Percentiles rank a stretch among this genome's conserved stretches.
Evolutionary conservation across 2,113 vertebrate species (phyloP).

Genomic region (Nannospalax galili): DNA sequence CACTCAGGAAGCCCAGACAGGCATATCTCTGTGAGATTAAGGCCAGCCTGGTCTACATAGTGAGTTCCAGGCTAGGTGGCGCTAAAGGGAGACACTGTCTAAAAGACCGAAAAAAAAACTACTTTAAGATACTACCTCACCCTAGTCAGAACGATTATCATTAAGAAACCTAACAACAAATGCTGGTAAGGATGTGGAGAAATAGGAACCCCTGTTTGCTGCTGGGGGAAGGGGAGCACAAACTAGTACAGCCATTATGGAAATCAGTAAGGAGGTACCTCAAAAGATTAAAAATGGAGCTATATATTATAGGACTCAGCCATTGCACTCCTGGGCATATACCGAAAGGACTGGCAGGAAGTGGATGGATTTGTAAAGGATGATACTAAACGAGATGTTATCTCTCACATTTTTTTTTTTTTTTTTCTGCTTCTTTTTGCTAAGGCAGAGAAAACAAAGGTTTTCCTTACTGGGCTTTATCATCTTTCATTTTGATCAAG

Average conservation of each 20-base stretch:
- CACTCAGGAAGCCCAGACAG: too few relatives aligned
- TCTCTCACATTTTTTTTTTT: background rate
- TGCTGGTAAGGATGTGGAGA: background rate
- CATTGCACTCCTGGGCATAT: too few relatives aligned
- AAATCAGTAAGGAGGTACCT: too few relatives aligned
- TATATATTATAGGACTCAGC: too few relatives aligned
- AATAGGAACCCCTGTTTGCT: background rate
- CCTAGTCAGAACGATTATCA: background rate
- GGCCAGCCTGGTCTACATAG: too few relatives aligned
- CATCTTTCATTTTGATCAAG: constrained; percentile 19
- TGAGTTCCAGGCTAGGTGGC: too few relatives aligned
- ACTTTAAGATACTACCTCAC: background rate
- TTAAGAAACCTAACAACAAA: background rate
- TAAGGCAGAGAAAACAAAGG: constrained; percentile 26
- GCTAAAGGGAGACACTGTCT: too few relatives aligned
- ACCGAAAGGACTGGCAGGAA: background rate
- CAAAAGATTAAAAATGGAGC: too few relatives aligned
- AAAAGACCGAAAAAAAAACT: too few relatives aligned
- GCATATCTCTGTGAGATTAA: too few relatives aligned
- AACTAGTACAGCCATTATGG: too few relatives aligned
- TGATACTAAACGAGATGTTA: background rate
- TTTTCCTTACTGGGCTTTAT: constrained; percentile 17
- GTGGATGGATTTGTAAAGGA: background rate
- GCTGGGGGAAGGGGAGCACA: too few relatives aligned
- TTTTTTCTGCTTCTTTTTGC: background rate